Conservation (phyloP, 2,888 invertebrate genomes). For the Sarcophaga subvicina region DNA sequence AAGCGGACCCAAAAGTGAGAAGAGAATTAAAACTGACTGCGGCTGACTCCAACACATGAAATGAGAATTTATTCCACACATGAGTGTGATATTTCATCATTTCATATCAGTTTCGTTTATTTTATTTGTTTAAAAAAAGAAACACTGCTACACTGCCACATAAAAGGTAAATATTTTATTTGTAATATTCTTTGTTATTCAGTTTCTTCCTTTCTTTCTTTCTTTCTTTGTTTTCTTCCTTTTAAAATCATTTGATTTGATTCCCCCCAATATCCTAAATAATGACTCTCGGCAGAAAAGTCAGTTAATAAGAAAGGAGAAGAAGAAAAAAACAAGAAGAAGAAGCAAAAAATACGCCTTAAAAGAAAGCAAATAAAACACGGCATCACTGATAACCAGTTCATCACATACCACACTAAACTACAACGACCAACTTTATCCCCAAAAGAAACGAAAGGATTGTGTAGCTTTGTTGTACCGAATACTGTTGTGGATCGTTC, state of each 20-base stretch:
- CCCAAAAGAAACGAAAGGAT: constrained; percentile 65
- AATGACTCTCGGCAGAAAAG: constrained; percentile 48
- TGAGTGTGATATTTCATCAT: constrained; percentile 66
- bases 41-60: constrained; percentile 27
- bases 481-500: constrained; percentile 19
- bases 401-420: background rate
- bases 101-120: too few relatives aligned
- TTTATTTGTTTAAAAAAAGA: constrained; percentile 43
- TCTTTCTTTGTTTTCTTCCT: constrained; percentile 6
- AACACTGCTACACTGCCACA: background rate
- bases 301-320: constrained; percentile 41
- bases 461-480: constrained; percentile 52
- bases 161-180: constrained; percentile 38
- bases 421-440: background rate
- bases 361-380: constrained; percentile 28
- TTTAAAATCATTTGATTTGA: background rate
- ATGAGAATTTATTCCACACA: constrained; percentile 60
- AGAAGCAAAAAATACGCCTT: background rate
- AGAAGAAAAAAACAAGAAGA: background rate
- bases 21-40: background rate
- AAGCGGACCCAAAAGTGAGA: background rate
- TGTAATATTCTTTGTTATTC: background rate
- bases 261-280: constrained; percentile 1
- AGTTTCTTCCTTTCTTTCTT: background rate
- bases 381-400: constrained; percentile 22